Evolutionary conservation across 1,140 invertebrate genomes (phyloP), one percentile per base, ranked within the genome.

Genomic region (Cataglyphis hispanica): DNA sequence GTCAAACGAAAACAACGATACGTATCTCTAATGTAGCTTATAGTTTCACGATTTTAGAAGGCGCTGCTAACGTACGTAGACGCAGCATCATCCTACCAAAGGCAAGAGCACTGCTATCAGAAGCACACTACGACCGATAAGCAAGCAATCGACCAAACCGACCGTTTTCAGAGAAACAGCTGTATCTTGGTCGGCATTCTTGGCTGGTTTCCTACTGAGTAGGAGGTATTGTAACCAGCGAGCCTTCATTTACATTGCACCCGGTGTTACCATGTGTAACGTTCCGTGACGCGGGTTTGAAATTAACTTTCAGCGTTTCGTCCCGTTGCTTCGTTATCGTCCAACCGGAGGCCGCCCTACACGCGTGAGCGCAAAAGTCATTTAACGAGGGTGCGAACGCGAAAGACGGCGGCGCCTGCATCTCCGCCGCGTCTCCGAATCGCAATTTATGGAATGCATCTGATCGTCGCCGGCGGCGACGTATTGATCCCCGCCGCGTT

Each of bases 111-210:
- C 53, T 37, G 34, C 43, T 69, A 43, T 60, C 67, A 74, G 37
- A 83, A 43, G 43, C 8, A 16, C 5, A 11, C 67, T 60, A 43
- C 78, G 25, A 53, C 78, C 78, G 78, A 83, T 83, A 83, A 83
- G 78, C 78, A 83, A 53, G 78, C 78, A 74, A 34, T 74, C 56
- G 78, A 60, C 50, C 53, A 70, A 86, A 87, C 40, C 89, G 58
- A 87, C 80, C 16, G 31, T 31, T 43, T 10, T 5, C 34, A 22
- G 53, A 22, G 53, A 40, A 22, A 53, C 53, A 74, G 53, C 37
- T 19, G 61, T 34, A 34, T 56, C 72, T 63, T 56, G n/a, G 69
- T 84, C 89, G 89, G 85, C 61, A 86, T 66, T 69, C 40, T 64
- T 67, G 70, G 13, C 5, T 27, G 19, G 37, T 25, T 61, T 31